phyloP scores from a whole-genome alignment of 2,888 invertebrate genomes.

The Philaethria dido region DNA sequence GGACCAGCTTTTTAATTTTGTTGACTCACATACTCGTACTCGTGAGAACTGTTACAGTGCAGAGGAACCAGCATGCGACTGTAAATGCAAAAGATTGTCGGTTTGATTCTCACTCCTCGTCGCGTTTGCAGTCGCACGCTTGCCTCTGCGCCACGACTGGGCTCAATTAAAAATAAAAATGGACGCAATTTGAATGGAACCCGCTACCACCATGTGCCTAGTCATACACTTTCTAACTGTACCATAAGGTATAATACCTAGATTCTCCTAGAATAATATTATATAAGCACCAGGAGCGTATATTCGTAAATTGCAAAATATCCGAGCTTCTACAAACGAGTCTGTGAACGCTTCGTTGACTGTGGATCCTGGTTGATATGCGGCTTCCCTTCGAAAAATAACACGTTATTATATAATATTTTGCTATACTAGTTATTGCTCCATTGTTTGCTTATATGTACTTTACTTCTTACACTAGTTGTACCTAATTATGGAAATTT shows the following conservation, averaged over 20 bases:
- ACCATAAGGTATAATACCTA: not conserved
- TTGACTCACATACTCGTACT: not conserved
- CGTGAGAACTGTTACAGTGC: too few species aligned
- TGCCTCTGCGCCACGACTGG: too few species aligned
- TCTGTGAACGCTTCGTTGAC: conserved; percentile 25
- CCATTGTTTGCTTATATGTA: too few species aligned
- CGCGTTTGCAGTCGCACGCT: too few species aligned
- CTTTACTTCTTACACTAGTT: too few species aligned
- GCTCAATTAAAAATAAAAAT: not conserved
- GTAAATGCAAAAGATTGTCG: too few species aligned
- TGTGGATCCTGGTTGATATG: conserved; percentile 13
- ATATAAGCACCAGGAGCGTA: not conserved
- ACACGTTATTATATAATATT: not conserved
- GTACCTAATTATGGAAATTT: too few species aligned
- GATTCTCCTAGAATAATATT: not conserved
- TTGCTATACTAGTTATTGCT: too few species aligned
- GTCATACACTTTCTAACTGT: not conserved
- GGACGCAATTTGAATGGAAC: not conserved
- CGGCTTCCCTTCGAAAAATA: conserved; percentile 19
- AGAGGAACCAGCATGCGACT: too few species aligned
- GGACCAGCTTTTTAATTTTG: not conserved
- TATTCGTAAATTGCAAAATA: conserved; percentile 19
- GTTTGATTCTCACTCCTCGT: too few species aligned
- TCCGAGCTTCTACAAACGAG: conserved; percentile 25
- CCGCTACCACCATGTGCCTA: not conserved